Evolutionary conservation across 2,797 vertebrate species (phyloP).

Genomic region (Synaphobranchus kaupii): DNA sequence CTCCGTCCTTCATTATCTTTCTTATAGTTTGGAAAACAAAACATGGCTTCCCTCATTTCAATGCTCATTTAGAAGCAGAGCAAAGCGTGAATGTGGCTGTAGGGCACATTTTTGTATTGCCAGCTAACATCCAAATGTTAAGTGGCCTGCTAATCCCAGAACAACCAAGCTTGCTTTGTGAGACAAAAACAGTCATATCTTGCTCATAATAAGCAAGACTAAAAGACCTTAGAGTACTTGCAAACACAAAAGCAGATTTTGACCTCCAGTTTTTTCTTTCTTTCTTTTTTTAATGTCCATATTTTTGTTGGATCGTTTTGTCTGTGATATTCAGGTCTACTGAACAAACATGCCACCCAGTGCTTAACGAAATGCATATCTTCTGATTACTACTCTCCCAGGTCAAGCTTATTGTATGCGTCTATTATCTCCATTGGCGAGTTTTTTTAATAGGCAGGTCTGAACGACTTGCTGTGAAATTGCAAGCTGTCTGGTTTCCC

Average conservation of each 20-base stretch:
- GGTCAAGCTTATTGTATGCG: conserved; percentile 2
- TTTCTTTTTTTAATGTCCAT: background rate
- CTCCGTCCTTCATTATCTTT: background rate
- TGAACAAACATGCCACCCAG: background rate
- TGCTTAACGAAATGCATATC: background rate
- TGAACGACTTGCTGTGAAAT: conserved; percentile 28
- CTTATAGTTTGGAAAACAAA: background rate
- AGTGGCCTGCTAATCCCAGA: background rate
- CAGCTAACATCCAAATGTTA: background rate
- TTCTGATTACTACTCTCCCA: background rate
- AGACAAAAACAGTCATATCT: background rate
- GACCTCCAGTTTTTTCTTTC: background rate
- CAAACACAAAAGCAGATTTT: background rate
- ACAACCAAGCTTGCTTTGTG: background rate
- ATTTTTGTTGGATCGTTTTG: background rate
- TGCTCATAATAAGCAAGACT: background rate
- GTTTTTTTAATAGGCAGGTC: conserved; percentile 39
- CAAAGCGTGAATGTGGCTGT: background rate
- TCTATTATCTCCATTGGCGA: conserved; percentile 41
- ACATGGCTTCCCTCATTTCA: background rate
- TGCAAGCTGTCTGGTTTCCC: conserved; percentile 39
- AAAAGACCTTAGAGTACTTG: background rate
- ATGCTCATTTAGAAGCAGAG: background rate
- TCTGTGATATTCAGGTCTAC: background rate
- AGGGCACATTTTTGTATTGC: background rate